Conservation (phyloP, 2,888 invertebrate genomes). For the Icerya purchasi region DNA sequence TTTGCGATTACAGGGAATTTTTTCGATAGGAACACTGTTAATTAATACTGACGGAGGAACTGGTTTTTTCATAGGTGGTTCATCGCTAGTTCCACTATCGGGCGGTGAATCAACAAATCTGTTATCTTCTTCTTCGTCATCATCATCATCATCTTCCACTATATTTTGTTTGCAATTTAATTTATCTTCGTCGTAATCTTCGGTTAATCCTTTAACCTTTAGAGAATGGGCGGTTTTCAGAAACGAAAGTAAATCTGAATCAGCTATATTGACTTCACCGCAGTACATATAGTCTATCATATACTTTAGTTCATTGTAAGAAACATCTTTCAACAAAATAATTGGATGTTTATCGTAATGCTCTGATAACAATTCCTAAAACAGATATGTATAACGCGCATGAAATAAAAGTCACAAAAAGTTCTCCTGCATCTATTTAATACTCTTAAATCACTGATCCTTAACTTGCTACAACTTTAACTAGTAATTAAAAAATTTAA, state of each 20-base stretch:
- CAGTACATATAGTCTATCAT: slow-evolving; percentile 90
- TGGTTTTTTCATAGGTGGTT: background rate
- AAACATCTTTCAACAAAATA: slow-evolving; percentile 76
- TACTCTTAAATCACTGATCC: too few species aligned
- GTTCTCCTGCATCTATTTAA: too few species aligned
- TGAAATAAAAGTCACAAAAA: too few species aligned
- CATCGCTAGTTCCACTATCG: background rate
- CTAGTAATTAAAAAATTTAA: background rate
- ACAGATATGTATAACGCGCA: slow-evolving; percentile 18
- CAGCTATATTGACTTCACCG: slow-evolving; percentile 79
- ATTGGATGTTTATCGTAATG: slow-evolving; percentile 81
- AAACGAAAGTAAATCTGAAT: slow-evolving; percentile 70
- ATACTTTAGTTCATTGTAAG: slow-evolving; percentile 69
- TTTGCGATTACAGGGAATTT: background rate
- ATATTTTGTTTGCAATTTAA: background rate
- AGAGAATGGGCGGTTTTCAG: slow-evolving; percentile 24
- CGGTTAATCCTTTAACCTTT: slow-evolving; percentile 11
- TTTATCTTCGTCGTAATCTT: slow-evolving; percentile 7
- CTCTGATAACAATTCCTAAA: slow-evolving; percentile 62
- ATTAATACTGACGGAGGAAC: background rate
- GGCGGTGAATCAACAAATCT: background rate
- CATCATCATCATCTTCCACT: background rate
- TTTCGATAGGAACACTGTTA: background rate
- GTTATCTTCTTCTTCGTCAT: background rate
- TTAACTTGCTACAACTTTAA: background rate